Conservation (phyloP, 2,113 vertebrate genomes). For the Pseudonaja textilis region DNA sequence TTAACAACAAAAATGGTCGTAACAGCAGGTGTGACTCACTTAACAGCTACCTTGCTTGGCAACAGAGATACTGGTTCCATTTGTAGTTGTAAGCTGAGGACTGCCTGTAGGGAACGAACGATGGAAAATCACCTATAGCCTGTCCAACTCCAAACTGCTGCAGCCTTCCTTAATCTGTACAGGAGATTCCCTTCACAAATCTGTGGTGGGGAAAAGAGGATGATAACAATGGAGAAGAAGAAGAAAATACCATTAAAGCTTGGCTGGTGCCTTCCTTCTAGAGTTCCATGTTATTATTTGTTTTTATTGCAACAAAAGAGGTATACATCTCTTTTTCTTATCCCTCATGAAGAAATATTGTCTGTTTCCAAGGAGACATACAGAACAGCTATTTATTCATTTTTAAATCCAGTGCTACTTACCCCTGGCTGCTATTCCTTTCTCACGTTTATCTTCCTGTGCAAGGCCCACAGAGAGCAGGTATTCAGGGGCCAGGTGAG, state of each 20-base stretch:
- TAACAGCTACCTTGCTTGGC: neutral
- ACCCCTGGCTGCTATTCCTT: neutral
- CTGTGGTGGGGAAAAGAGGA: neutral
- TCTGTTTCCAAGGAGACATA: conserved; percentile 53
- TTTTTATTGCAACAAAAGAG: neutral
- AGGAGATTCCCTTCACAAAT: neutral
- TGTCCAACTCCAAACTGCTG: neutral
- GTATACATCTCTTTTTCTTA: neutral
- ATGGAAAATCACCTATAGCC: neutral
- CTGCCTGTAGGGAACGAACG: no score
- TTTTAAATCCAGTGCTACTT: conserved; percentile 5
- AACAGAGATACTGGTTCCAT: neutral
- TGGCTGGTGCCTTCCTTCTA: neutral
- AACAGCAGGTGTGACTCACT: neutral
- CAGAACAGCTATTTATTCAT: neutral
- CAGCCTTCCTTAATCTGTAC: neutral
- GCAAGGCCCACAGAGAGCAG: neutral
- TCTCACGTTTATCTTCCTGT: neutral
- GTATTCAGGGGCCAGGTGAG: neutral
- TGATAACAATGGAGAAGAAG: neutral
- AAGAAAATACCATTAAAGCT: neutral
- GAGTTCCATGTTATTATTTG: neutral
- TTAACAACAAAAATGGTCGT: neutral
- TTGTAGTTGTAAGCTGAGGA: neutral
- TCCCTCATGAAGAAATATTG: neutral